These are phyloP conservation scores for Metaphire vulgaris DNA, from an alignment of 1,140 invertebrate genomes.

Conservation along the genomic window DNA sequence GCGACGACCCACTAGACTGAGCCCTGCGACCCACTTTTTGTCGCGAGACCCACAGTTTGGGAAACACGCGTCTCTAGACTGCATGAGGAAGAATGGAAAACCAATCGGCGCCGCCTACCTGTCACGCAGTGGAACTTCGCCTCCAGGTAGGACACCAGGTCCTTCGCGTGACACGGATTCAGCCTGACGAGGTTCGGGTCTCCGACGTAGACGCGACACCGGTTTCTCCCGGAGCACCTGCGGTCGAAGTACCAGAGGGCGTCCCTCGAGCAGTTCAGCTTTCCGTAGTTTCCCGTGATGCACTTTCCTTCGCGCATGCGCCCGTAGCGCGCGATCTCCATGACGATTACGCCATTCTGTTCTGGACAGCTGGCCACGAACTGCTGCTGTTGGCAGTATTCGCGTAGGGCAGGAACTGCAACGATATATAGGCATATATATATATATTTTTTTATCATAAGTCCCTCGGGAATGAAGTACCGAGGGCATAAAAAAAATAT, in stretches of 20 bases:
- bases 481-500: no score
- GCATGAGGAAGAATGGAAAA: no score
- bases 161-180: conserved; percentile 5
- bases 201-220: conserved; percentile 14
- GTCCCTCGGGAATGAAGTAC: no score
- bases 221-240: not conserved
- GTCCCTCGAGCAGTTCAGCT: conserved; percentile 19
- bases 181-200: not conserved
- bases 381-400: conserved; percentile 15
- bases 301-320: conserved; percentile 13
- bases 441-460: no score
- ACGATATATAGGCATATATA: no score
- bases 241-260: conserved; percentile 6
- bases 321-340: not conserved
- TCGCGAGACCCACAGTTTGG: no score
- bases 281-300: conserved; percentile 20
- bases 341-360: conserved; percentile 5
- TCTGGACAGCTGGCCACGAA: conserved; percentile 3
- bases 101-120: no score
- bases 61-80: no score
- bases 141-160: conserved; percentile 23
- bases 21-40: no score
- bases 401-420: not conserved
- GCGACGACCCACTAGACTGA: no score
- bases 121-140: conserved; percentile 15